phyloP scores from a whole-genome alignment of 2,113 vertebrate genomes.

The Ammodytes marinus region DNA sequence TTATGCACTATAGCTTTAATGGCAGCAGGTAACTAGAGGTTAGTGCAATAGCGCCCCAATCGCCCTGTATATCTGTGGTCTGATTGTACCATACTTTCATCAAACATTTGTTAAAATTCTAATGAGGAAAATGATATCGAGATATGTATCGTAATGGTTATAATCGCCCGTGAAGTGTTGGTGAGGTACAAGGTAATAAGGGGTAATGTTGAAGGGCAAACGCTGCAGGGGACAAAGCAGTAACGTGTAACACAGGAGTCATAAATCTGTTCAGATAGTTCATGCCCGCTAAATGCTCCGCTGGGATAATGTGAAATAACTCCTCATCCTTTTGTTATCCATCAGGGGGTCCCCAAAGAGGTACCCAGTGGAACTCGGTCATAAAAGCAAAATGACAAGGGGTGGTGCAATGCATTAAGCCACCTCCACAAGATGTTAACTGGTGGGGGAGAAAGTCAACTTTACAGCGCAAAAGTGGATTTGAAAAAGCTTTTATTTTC shows the following conservation, averaged over 20 bases:
- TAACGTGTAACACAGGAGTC: conserved; percentile 22
- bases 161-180: background rate
- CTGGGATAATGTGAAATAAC: conserved; percentile 45
- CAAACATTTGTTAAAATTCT: no score
- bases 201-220: conserved; percentile 3
- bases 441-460: background rate
- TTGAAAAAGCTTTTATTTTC: conserved; percentile 16
- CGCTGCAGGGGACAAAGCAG: background rate
- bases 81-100: no score
- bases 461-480: conserved; percentile 5
- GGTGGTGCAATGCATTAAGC: conserved; percentile 29
- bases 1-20: no score
- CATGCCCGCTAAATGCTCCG: conserved; percentile 31
- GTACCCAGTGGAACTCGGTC: conserved; percentile 2
- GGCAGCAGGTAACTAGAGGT: no score
- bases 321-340: conserved; percentile 39
- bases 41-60: no score
- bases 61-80: no score
- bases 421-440: background rate
- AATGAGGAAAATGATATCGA: no score
- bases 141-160: no score
- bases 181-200: conserved; percentile 7
- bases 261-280: conserved; percentile 36
- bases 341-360: conserved; percentile 19
- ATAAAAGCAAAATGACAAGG: conserved; percentile 31